Evolutionary conservation across 1,140 invertebrate species (phyloP).

Genomic region (Trachymyrmex cornetzi): DNA sequence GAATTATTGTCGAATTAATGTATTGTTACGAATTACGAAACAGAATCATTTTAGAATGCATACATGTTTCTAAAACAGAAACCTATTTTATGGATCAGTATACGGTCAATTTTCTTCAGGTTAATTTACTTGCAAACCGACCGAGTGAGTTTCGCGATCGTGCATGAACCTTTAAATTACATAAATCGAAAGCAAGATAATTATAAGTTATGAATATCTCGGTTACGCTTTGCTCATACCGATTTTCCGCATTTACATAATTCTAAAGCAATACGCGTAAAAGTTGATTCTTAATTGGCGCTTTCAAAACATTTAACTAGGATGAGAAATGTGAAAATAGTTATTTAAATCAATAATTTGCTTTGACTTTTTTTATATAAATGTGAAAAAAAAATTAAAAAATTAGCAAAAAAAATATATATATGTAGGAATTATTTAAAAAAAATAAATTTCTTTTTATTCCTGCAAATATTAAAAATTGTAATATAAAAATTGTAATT

Average conservation of each 20-base stretch:
- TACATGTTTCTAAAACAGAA: neutral
- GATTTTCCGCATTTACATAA: neutral
- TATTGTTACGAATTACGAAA: neutral
- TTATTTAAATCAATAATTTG: neutral
- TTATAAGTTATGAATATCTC: neutral
- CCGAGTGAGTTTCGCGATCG: slow-evolving; percentile 18
- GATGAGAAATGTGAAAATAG: no score
- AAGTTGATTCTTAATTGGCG: neutral
- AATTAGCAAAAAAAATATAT: neutral
- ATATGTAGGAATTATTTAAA: neutral
- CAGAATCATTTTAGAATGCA: neutral
- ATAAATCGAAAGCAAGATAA: slow-evolving; percentile 15
- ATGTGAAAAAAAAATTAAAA: neutral
- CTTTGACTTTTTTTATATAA: neutral
- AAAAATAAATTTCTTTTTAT: neutral
- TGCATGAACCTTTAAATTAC: slow-evolving; percentile 13
- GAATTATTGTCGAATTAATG: neutral
- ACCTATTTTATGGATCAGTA: neutral
- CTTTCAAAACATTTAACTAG: neutral
- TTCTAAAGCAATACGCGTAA: neutral
- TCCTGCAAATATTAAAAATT: neutral
- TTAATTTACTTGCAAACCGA: neutral
- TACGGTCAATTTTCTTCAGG: neutral
- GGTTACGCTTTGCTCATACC: neutral
- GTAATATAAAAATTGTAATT: neutral